phyloP scores from a whole-genome alignment of 2,113 vertebrate species.

The Melanocharis versteri region DNA sequence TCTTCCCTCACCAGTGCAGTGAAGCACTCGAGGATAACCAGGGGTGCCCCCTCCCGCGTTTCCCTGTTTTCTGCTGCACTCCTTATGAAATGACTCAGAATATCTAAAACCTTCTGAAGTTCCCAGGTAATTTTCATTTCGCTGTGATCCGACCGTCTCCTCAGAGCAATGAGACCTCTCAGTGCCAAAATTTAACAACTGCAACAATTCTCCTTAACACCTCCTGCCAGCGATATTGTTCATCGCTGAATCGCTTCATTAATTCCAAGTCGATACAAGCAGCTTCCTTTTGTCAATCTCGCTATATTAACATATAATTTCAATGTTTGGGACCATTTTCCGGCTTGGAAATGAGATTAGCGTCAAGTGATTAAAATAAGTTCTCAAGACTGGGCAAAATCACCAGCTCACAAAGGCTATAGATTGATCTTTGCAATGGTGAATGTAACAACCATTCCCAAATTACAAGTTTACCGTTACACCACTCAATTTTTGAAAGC shows the following conservation, averaged over 20 bases:
- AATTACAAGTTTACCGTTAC: conserved; percentile 35
- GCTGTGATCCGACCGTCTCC: neutral
- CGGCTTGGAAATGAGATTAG: conserved; percentile 54
- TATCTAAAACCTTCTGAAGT: neutral
- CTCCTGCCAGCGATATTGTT: conserved; percentile 61
- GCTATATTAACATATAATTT: conserved; percentile 64
- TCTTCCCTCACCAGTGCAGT: neutral
- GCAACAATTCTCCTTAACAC: conserved; percentile 55
- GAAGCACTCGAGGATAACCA: neutral
- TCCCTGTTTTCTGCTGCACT: neutral
- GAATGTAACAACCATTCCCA: conserved; percentile 6
- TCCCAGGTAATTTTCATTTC: neutral
- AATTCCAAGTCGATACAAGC: conserved; percentile 60
- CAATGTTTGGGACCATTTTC: conserved; percentile 53
- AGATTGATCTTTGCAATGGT: conserved; percentile 42
- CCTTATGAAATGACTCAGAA: neutral
- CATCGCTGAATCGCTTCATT: conserved; percentile 61
- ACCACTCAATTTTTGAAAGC: conserved; percentile 26
- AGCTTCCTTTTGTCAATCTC: conserved; percentile 61
- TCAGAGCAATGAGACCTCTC: conserved; percentile 23
- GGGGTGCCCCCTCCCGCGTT: neutral
- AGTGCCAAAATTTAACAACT: conserved; percentile 55
- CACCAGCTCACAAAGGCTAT: conserved; percentile 24
- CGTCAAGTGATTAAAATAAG: conserved; percentile 55
- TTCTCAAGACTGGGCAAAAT: conserved; percentile 30